phyloP scores from a whole-genome alignment of 2,113 vertebrate genomes.

The Burhinus oedicnemus region DNA sequence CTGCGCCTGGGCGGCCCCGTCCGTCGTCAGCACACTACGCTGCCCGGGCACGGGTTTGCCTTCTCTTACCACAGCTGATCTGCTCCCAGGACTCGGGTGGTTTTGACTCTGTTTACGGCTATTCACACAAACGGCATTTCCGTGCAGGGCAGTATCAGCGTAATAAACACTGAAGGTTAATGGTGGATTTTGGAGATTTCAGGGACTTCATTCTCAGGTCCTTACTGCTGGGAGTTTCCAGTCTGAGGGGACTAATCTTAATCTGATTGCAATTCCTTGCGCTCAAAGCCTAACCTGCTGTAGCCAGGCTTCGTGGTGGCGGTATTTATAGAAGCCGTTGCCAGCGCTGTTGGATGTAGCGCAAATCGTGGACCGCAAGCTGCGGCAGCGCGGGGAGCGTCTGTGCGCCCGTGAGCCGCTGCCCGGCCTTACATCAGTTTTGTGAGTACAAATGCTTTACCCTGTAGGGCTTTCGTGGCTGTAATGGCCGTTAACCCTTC shows the following conservation, averaged over 20 bases:
- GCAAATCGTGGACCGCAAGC: background rate
- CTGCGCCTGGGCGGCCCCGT: accelerated
- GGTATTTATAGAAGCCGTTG: background rate
- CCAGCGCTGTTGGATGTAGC: background rate
- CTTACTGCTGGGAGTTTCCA: background rate
- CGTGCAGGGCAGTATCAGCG: background rate
- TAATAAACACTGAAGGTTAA: background rate
- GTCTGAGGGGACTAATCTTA: background rate
- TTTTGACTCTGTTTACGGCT: background rate
- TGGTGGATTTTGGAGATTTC: background rate
- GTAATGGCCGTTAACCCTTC: background rate
- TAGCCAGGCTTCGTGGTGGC: background rate
- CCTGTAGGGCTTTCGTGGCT: background rate
- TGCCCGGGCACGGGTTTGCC: background rate
- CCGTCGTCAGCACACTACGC: accelerated
- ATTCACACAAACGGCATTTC: background rate
- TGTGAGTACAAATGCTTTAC: background rate
- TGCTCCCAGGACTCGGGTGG: background rate
- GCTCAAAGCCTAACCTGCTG: background rate
- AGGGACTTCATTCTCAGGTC: background rate
- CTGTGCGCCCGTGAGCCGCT: accelerated
- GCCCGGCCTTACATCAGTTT: background rate
- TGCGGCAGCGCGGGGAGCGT: background rate
- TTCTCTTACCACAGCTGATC: background rate
- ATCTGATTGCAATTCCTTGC: background rate